Base-by-base conservation (phyloP, 2,888 invertebrate species). In the Pandemis corylana region DNA sequence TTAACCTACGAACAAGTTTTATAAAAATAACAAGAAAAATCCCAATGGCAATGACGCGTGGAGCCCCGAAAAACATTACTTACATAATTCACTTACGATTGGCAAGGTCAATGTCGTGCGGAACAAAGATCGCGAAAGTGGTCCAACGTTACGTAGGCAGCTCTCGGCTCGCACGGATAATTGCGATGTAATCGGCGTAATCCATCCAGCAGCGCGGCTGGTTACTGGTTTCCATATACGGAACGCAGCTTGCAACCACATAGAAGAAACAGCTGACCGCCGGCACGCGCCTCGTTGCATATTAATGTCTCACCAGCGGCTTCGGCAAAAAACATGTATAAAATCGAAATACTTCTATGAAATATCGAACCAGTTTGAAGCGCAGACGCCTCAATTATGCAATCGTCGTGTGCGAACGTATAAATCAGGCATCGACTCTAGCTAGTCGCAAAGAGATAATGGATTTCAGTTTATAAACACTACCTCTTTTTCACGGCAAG, bases 71-170 rank as follows among this genome's bases (percentile, higher is more conserved):
- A 87, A 89, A 86, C 78, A 82, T 90, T 90, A 91, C 90, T 90
- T 91, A 74, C 74, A 70, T 70, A 91, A 92, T 86, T 77, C 81
- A 76, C 78, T 81, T 79, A 70, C 76, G 78, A 80, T 79, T 80
- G 79, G 84, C 87, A 89, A 89, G 94, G 93, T 94, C 94, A 94
- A 92, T 94, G 93, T 89, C 93, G 87, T 86, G 80, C 80, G 80
- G 89, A 90, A 91, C 92, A 90, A 91, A 92, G 91, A 92, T 90
- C 90, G 92, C 89, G 93, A 94, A 93, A 94, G 94, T 93, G 92
- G 89, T 89, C 86, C 86, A 83, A 82, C 83, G 87, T 88, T 87
- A 87, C 86, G 89, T 87, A 83, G 85, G 84, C 85, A 80, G 85
- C 82, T 83, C 84, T 81, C 83, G 82, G 64, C 85, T 84, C 85